These are phyloP conservation scores for Pagrus major DNA, from an alignment of 2,113 vertebrate genomes.

Conservation along the genomic window DNA sequence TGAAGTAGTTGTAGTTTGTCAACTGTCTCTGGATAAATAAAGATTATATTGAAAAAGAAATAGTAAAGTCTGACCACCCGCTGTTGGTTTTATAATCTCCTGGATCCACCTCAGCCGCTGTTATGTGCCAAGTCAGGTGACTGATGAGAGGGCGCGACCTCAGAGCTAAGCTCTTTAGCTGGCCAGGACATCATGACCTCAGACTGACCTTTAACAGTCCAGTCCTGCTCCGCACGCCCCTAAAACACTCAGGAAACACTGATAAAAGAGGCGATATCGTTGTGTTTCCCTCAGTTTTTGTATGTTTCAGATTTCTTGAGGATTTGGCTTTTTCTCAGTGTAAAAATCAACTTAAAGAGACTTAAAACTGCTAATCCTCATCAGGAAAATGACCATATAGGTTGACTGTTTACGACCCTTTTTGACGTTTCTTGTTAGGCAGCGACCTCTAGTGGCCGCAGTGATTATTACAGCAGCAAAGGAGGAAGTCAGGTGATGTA, in stretches of 20 bases:
- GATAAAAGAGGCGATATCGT: no score
- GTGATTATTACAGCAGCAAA: no score
- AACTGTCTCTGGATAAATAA: not conserved
- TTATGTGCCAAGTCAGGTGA: conserved; percentile 18
- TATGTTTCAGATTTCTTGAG: not conserved
- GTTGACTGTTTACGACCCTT: no score
- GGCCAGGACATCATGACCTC: conserved; percentile 54
- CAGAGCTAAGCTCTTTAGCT: conserved; percentile 65
- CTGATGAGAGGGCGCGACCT: conserved; percentile 28
- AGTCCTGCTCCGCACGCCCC: not conserved
- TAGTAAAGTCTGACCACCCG: not conserved
- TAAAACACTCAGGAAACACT: not conserved
- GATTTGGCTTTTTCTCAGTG: not conserved
- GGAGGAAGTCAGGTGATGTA: no score
- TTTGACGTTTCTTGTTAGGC: no score
- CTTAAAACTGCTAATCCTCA: not conserved
- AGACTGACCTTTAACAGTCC: not conserved
- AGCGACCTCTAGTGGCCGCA: no score
- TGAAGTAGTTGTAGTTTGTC: not conserved
- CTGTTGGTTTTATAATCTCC: conserved; percentile 28
- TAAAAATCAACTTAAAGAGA: not conserved
- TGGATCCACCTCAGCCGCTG: not conserved
- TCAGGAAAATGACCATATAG: no score
- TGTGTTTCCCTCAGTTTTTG: not conserved
- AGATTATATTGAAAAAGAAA: not conserved